A percentile compares a stretch with the other conserved stretches of the same genome.
phyloP scores from a whole-genome alignment of 92 coral and sea anemone species.

The Metridium senile region DNA sequence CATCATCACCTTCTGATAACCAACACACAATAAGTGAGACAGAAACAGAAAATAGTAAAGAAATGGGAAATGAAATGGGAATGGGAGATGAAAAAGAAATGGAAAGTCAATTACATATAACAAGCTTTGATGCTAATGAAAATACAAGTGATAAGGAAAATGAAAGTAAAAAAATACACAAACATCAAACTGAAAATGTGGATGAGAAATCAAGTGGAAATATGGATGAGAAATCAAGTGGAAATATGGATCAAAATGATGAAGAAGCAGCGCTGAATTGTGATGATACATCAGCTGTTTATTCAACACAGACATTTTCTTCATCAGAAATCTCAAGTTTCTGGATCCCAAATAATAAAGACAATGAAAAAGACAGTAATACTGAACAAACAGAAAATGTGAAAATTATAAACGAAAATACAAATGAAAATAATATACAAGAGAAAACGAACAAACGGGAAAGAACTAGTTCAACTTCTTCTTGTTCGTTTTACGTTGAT shows the following conservation, averaged over 20 bases:
- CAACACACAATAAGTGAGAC: background rate
- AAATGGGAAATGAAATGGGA: background rate
- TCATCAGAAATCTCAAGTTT: slow-evolving; percentile 40
- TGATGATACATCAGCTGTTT: background rate
- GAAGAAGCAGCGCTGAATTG: background rate
- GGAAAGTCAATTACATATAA: background rate
- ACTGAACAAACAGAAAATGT: background rate
- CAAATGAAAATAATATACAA: background rate
- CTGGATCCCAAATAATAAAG: slow-evolving; percentile 57
- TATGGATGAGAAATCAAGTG: background rate
- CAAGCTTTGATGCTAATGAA: background rate
- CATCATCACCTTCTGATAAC: slow-evolving; percentile 16
- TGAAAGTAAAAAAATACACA: no score
- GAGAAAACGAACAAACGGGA: slow-evolving; percentile 2
- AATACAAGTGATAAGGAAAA: background rate
- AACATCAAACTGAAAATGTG: background rate
- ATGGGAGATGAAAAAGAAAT: background rate
- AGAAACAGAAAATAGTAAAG: background rate
- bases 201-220: slow-evolving; percentile 3
- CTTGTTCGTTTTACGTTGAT: slow-evolving; percentile 31
- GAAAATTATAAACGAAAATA: background rate
- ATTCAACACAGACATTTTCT: slow-evolving; percentile 49
- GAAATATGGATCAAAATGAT: background rate
- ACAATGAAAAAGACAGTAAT: background rate
- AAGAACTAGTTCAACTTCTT: slow-evolving; percentile 16